Evolutionary conservation across 2,113 vertebrate genomes (phyloP), one percentile per base, ranked within the genome.

Genomic region (Pterocles orientalis): DNA sequence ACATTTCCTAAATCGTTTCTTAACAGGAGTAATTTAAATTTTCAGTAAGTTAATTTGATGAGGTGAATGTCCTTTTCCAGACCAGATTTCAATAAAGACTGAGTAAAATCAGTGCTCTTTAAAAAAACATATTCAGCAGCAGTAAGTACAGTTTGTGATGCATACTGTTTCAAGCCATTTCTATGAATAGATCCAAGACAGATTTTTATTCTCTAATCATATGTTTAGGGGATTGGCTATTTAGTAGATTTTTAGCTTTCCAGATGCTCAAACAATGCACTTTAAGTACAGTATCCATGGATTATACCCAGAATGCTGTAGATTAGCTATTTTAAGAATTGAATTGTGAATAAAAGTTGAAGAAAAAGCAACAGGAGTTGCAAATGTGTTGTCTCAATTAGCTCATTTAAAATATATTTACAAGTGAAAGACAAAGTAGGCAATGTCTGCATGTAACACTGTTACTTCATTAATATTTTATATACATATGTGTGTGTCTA

Each of bases 181-280:
- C 94, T 97, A 61, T 96, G 96, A 97, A 97, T 90, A 96, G 97
- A 97, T 96, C 95, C 96, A 87, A 97, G 96, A 97, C 53, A 97
- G 92, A 94, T 89, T 97, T 98, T 98, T 98, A 98, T 98, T 98
- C 96, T 97, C 97, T 98, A 98, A 98, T 98, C 96, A 98, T 98
- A 98, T 98, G 97, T 98, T 98, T 98, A 93, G 97, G 81, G 89
- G 96, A 86, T 96, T 28, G 96, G 92, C 92, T 97, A 93, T 98
- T 98, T 98, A 96, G 94, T 97, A 97, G 97, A 93, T 96, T 97
- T 98, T 97, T 98, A 96, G 97, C 90, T 95, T 98, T 97, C 97
- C 98, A 98, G 98, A 98, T 98, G 98, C 97, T 98, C 82, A 84
- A 91, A 98, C 98, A 98, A 98, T 98, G 95, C 65, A 41, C 94